Base-by-base conservation (phyloP, 2,888 invertebrate genomes). In the Itoplectis maculator region DNA sequence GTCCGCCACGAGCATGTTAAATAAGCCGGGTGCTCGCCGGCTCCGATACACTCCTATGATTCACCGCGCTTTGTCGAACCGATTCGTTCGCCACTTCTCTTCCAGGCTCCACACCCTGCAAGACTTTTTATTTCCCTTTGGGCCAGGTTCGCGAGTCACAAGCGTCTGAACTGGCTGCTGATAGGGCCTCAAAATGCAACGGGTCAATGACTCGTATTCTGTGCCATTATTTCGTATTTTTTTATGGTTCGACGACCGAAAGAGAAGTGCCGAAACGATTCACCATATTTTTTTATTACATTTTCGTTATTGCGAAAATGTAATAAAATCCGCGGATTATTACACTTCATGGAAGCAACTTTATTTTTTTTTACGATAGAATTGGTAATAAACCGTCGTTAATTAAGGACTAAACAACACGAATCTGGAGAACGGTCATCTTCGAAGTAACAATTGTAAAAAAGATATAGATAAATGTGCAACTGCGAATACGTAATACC, bases 1-100 rank as follows among this genome's bases (percentile, higher is more conserved):
- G 84, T 70, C 84, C 82, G 81, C 78, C 82, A 81, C 88, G 83
- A 81, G 88, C 88, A 89, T 88, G 88, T 89, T 89, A 89, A 89
- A 89, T 89, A 89, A 88, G 87, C 76, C 85, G 76, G 86, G 51
- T 70, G 45, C 63, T 66, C 69, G 63, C 56, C 69, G 65, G 79
- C 70, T 75, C 65, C 65, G 47, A 63, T 61, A 40, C 18, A 47
- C 68, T 77, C 81, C 66, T 73, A 79, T 76, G 59, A 61, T 76
- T 75, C 61, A 69, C 68, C 37, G 73, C 66, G 72, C n/a, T n/a
- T n/a, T 68, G 49, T 68, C 76, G 56, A 54, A 70, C 68, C 82
- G 76, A 59, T 59, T 47, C 45, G 47, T 45, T 23, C 9, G 59
- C 59, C 56, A 51, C 18, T 47, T 35, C 23, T 49, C 11, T 11